Conservation (phyloP, 2,888 invertebrate genomes). For the Drosophila fungiperda region DNA sequence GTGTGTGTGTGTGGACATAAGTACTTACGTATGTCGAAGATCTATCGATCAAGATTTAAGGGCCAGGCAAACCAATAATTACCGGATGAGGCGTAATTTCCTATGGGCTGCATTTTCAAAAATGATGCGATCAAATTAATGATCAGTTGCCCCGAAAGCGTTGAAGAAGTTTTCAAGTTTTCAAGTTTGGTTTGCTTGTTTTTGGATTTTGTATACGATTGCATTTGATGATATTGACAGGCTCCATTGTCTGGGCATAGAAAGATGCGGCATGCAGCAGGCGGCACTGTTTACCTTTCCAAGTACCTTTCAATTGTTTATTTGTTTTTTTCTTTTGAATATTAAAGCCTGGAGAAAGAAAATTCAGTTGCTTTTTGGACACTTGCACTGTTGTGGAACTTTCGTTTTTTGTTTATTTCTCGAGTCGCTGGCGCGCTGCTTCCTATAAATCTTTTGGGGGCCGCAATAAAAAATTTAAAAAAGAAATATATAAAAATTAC, state of each 20-base stretch:
- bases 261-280: constrained; percentile 32
- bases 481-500: constrained; percentile 38
- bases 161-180: constrained; percentile 55
- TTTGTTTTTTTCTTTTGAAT: constrained; percentile 19
- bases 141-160: constrained; percentile 49
- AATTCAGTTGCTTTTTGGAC: constrained; percentile 43
- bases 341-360: constrained; percentile 55
- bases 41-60: constrained; percentile 73
- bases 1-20: constrained; percentile 18
- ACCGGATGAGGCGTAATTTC: constrained; percentile 77
- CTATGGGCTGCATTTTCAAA: constrained; percentile 66
- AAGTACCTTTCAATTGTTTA: constrained; percentile 75
- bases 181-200: constrained; percentile 26
- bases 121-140: constrained; percentile 70
- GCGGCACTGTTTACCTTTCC: constrained; percentile 52
- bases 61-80: constrained; percentile 71
- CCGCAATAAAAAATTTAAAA: constrained; percentile 42
- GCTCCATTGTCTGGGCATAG: constrained; percentile 26
- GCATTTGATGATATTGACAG: constrained; percentile 57
- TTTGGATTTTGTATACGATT: constrained; percentile 39
- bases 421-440: constrained; percentile 59
- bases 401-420: constrained; percentile 71
- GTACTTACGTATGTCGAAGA: constrained; percentile 53
- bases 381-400: constrained; percentile 65
- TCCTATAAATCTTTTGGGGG: constrained; percentile 75